phyloP scores from a whole-genome alignment of 2,797 vertebrate species.

The Thaleichthys pacificus region DNA sequence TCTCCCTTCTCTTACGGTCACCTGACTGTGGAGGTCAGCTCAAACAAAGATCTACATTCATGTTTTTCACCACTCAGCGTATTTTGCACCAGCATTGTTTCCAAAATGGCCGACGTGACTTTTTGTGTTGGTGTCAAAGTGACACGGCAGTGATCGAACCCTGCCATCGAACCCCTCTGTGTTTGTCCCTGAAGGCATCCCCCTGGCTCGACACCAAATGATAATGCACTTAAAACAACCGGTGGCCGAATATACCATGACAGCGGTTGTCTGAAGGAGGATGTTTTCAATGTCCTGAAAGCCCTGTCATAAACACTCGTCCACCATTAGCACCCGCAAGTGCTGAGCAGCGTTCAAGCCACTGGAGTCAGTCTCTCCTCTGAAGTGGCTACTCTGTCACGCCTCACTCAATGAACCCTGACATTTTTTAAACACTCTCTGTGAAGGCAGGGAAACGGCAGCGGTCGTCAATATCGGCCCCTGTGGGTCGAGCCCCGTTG shows the following conservation, averaged over 20 bases:
- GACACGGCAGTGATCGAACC: slow-evolving; percentile 63
- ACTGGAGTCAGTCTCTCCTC: not conserved
- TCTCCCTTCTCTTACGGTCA: slow-evolving; percentile 36
- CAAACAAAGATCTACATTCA: slow-evolving; percentile 44
- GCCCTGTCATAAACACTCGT: slow-evolving; percentile 2
- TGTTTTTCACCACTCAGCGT: slow-evolving; percentile 53
- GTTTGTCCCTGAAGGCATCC: slow-evolving; percentile 39
- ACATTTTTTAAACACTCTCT: not conserved
- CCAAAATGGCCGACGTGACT: not conserved
- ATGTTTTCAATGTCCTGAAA: slow-evolving; percentile 8
- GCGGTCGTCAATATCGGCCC: not conserved
- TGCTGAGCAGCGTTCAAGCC: slow-evolving; percentile 12
- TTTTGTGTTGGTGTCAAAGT: slow-evolving; percentile 52
- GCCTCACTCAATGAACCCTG: slow-evolving; percentile 1
- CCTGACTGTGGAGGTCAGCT: slow-evolving; percentile 58
- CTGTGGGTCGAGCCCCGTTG: slow-evolving; percentile 3
- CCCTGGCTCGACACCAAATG: not conserved
- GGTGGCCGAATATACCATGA: slow-evolving; percentile 12
- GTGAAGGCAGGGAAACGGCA: not conserved
- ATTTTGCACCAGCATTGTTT: slow-evolving; percentile 6
- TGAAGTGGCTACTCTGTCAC: slow-evolving; percentile 1
- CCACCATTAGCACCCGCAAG: slow-evolving; percentile 7
- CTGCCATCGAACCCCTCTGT: slow-evolving; percentile 50
- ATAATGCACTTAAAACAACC: no score
- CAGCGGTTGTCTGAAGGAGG: slow-evolving; percentile 11